Evolutionary conservation across 1,140 invertebrate genomes (phyloP), one percentile per base, ranked within the genome.

Genomic region (Tetramorium simillimum): DNA sequence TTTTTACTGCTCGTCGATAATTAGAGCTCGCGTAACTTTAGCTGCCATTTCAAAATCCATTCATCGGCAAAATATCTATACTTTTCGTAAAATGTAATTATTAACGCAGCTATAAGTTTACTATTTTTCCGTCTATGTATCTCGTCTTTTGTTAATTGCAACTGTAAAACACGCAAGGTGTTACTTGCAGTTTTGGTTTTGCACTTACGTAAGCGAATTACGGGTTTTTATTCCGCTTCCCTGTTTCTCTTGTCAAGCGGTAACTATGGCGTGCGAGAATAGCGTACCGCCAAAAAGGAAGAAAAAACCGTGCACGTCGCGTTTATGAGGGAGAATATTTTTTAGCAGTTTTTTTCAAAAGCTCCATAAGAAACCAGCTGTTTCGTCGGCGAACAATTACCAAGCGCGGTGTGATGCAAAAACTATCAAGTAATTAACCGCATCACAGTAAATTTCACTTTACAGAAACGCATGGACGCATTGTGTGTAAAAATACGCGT

Each of bases 171-270:
- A 51, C 5, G 49, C 78, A 28, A 56, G 33, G 33, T 70, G 37
- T 70, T 81, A 56, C 65, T 14, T 56, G 21, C 49, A 70, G 37
- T 70, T 81, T 81, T 16, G 65, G 46, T 81, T 81, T 81, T 40
- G 49, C 62, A 69, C 63, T 81, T 53, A 53, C 65, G 63, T 28
- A 56, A 81, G 62, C 63, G 12, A 81, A 70, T 56, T 81, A 53
- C 49, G 6, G 18, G 65, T 81, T 72, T 76, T 60, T 78, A 65
- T 65, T 78, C 18, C 40, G n/a, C 60, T 5, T 75, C 28, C 2
- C 58, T 28, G 40, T 51, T 81, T 70, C 62, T 69, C 49, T 53
- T 43, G 49, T 72, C 37, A 72, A 81, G 65, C 49, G 78, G 21
- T 70, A 70, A 70, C 16, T 40, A 24, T 43, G 46, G 10, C 16